These are phyloP conservation scores for Cataglyphis hispanica DNA, from an alignment of 1,140 invertebrate species.

Conservation along the genomic window DNA sequence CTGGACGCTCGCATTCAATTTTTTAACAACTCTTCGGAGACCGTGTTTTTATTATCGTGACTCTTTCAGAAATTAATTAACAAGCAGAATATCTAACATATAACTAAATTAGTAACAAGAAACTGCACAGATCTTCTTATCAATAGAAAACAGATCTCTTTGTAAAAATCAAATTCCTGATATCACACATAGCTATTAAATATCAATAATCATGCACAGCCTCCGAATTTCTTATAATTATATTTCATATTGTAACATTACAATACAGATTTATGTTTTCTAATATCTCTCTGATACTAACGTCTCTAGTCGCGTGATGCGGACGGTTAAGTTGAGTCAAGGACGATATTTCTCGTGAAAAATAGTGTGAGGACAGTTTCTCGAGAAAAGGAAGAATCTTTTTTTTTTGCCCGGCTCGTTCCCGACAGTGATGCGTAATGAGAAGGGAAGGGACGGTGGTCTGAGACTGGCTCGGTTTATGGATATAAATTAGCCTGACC, in stretches of 20 bases:
- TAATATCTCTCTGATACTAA: neutral
- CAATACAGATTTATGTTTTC: slow-evolving; percentile 17
- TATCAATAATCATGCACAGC: slow-evolving; percentile 11
- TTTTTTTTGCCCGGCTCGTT: slow-evolving; percentile 47
- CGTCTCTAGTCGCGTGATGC: slow-evolving; percentile 65
- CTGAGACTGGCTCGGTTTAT: slow-evolving; percentile 84
- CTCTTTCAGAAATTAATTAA: slow-evolving; percentile 13
- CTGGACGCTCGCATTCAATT: slow-evolving; percentile 31
- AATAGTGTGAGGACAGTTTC: slow-evolving; percentile 56
- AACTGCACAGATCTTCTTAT: slow-evolving; percentile 2
- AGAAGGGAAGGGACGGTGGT: slow-evolving; percentile 82
- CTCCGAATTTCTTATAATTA: slow-evolving; percentile 34
- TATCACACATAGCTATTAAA: neutral
- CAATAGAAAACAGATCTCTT: neutral
- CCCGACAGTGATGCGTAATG: slow-evolving; percentile 71
- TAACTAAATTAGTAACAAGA: slow-evolving; percentile 16
- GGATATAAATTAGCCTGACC: slow-evolving; percentile 80
- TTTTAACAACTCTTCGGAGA: slow-evolving; percentile 2
- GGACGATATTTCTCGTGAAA: slow-evolving; percentile 72
- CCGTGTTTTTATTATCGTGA: slow-evolving; percentile 6
- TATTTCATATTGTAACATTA: neutral
- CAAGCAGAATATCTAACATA: neutral
- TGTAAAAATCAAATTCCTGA: slow-evolving; percentile 10
- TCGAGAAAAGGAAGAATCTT: slow-evolving; percentile 67
- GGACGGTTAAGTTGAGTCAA: slow-evolving; percentile 76